Percentiles rank a stretch among this genome's conserved stretches.
These are phyloP conservation scores for Numenius phaeopus DNA, from an alignment of 2,797 vertebrate species.

Conservation along the genomic window DNA sequence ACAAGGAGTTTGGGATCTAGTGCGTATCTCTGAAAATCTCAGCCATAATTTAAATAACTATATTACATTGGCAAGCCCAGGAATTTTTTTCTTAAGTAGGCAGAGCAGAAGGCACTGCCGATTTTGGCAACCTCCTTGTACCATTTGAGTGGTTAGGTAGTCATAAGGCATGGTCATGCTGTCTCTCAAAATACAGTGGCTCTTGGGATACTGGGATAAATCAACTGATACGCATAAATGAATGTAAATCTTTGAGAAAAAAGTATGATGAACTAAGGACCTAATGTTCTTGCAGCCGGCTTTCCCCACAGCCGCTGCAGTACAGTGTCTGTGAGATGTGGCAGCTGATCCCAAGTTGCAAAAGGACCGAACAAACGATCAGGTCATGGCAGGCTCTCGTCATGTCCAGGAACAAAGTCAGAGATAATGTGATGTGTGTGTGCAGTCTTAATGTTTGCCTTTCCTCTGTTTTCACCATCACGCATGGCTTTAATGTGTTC, in stretches of 20 bases:
- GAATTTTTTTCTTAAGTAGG: not conserved
- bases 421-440: not conserved
- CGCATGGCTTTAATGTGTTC: not conserved
- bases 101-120: not conserved
- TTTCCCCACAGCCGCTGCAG: not conserved
- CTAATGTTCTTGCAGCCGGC: not conserved
- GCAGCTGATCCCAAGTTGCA: not conserved
- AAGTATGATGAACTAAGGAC: not conserved
- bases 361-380: not conserved
- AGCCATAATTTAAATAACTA: not conserved
- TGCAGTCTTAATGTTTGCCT: not conserved
- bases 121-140: not conserved
- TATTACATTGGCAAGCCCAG: rapidly evolving
- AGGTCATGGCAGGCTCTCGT: rapidly evolving
- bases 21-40: not conserved
- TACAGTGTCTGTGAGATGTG: rapidly evolving
- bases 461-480: not conserved
- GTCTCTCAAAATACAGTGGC: not conserved
- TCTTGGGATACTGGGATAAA: not conserved
- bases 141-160: not conserved
- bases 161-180: rapidly evolving
- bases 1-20: not conserved
- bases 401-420: not conserved
- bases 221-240: not conserved
- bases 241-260: not conserved